These are phyloP conservation scores for Tupaia tana DNA, from an alignment of 2,113 vertebrate genomes.

Conservation along the genomic window DNA sequence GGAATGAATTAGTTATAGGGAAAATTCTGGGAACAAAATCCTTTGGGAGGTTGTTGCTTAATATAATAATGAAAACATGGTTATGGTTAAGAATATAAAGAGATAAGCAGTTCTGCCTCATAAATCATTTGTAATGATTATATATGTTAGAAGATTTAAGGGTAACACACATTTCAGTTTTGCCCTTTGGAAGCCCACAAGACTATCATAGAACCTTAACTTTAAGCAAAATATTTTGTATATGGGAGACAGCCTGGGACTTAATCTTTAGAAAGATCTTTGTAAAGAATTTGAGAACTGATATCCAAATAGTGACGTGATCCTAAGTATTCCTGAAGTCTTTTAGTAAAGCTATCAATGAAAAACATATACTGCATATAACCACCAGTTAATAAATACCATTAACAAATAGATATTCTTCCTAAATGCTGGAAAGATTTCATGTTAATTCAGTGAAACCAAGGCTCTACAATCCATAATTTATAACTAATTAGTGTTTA, in stretches of 20 bases:
- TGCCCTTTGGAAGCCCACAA: not conserved
- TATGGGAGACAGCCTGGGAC: not conserved
- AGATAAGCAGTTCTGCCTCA: not conserved
- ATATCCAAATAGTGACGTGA: not conserved
- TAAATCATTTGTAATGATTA: not conserved
- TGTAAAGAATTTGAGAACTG: not conserved
- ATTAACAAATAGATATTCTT: constrained; percentile 75
- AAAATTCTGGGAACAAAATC: not conserved
- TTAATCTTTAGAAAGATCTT: not conserved
- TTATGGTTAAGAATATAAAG: not conserved
- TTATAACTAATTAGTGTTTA: constrained; percentile 84
- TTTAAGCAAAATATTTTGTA: not conserved
- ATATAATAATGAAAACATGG: not conserved
- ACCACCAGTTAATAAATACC: constrained; percentile 73
- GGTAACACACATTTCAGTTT: not conserved
- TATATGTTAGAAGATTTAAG: not conserved
- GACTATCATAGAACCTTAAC: not conserved
- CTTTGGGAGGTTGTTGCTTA: not conserved
- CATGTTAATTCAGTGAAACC: constrained; percentile 80
- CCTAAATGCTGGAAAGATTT: constrained; percentile 73
- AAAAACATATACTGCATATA: not conserved
- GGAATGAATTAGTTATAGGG: not conserved
- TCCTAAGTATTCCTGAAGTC: not conserved
- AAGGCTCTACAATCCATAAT: constrained; percentile 79
- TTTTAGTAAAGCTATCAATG: not conserved